Conservation (phyloP, 2,797 vertebrate genomes). For the Salarias fasciatus region DNA sequence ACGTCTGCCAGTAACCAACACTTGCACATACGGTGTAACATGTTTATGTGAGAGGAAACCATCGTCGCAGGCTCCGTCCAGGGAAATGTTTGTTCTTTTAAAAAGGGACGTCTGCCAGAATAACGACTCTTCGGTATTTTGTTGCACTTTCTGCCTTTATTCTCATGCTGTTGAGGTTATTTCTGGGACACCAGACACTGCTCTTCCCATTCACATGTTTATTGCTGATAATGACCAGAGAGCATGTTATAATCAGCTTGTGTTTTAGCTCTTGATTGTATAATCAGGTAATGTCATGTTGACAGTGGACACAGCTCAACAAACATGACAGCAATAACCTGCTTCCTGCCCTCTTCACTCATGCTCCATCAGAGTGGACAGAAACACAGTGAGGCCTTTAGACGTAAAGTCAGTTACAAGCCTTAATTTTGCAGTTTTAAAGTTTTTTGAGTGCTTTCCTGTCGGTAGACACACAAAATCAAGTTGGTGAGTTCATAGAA, state of each 20-base stretch:
- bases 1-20: constrained; percentile 54
- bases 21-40: constrained; percentile 28
- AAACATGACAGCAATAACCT: constrained; percentile 64
- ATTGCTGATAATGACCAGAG: constrained; percentile 86
- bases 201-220: constrained; percentile 86
- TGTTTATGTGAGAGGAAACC: constrained; percentile 64
- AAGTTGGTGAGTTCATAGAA: constrained; percentile 1
- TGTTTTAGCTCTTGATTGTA: constrained; percentile 89
- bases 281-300: constrained; percentile 90
- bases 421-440: too few relatives aligned
- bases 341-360: constrained; percentile 42
- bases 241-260: constrained; percentile 85
- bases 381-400: constrained; percentile 12
- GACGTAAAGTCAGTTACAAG: too few relatives aligned
- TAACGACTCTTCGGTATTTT: constrained; percentile 16
- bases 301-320: constrained; percentile 73
- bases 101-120: constrained; percentile 30
- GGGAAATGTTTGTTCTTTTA: constrained; percentile 26
- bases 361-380: constrained; percentile 18
- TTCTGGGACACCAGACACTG: constrained; percentile 91
- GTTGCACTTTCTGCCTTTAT: constrained; percentile 79
- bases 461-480: constrained; percentile 18
- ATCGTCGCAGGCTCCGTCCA: constrained; percentile 30
- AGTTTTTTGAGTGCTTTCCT: not conserved
- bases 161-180: constrained; percentile 70